phyloP scores from a whole-genome alignment of 2,113 vertebrate genomes.

The Cairina moschata region DNA sequence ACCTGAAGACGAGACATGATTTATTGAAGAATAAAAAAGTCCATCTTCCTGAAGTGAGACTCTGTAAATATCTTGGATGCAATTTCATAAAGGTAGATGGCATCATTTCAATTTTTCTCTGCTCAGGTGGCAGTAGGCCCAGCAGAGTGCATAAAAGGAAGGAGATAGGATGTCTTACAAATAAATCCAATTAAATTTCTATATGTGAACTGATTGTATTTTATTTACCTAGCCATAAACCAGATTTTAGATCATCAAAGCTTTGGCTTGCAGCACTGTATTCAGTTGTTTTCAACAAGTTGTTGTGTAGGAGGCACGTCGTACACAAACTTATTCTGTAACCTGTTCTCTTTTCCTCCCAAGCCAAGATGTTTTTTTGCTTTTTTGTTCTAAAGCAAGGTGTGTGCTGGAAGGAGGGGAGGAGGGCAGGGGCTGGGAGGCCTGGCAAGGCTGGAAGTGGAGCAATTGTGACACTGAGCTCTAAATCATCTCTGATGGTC shows the following conservation, averaged over 20 bases:
- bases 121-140: slow-evolving; percentile 51
- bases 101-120: slow-evolving; percentile 67
- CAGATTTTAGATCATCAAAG: slow-evolving; percentile 60
- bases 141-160: slow-evolving; percentile 62
- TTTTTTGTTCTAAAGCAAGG: not conserved
- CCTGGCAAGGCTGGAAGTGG: not conserved
- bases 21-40: slow-evolving; percentile 60
- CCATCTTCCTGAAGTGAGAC: slow-evolving; percentile 12
- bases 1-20: slow-evolving; percentile 65
- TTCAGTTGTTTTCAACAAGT: not conserved
- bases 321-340: not conserved
- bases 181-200: slow-evolving; percentile 71
- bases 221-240: slow-evolving; percentile 65
- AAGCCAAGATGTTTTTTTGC: not conserved
- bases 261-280: not conserved
- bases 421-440: not conserved
- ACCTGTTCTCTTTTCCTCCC: slow-evolving; percentile 10
- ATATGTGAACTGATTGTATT: slow-evolving; percentile 62
- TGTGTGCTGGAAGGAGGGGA: not conserved
- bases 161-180: slow-evolving; percentile 24
- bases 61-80: slow-evolving; percentile 64
- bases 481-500: not conserved
- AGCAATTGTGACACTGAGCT: not conserved
- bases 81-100: slow-evolving; percentile 71
- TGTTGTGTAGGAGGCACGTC: not conserved